Percentiles rank a stretch among this genome's conserved stretches.
These are phyloP conservation scores for Meandrusa payeni DNA, from an alignment of 2,888 invertebrate genomes.

Conservation along the genomic window DNA sequence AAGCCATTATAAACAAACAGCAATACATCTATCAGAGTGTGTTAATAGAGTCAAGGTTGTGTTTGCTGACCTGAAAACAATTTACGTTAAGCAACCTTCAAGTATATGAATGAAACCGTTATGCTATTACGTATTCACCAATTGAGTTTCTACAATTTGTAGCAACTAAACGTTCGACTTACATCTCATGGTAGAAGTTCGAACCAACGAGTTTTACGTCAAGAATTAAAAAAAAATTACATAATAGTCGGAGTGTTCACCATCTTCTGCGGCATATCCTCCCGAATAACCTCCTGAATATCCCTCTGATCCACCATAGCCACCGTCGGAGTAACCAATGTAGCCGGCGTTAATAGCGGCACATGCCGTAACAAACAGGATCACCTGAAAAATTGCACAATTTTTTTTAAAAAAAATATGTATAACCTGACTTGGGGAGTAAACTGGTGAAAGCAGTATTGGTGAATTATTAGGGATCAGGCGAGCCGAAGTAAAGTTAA, in stretches of 20 bases:
- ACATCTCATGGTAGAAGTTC: no score
- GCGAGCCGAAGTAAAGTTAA: no score
- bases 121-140: no score
- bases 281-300: constrained; percentile 34
- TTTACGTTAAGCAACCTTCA: constrained; percentile 3
- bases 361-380: constrained; percentile 49
- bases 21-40: constrained; percentile 1
- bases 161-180: no score
- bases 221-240: constrained; percentile 47
- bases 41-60: constrained; percentile 10
- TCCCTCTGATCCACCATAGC: constrained; percentile 27
- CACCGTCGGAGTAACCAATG: constrained; percentile 44
- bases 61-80: constrained; percentile 7
- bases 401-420: not conserved
- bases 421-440: no score
- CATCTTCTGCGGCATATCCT: constrained; percentile 34
- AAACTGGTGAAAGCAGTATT: no score
- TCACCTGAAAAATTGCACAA: constrained; percentile 44
- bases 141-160: no score
- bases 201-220: no score
- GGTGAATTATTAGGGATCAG: no score
- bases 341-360: constrained; percentile 54
- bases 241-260: constrained; percentile 60
- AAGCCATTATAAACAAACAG: not conserved
- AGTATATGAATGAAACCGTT: constrained; percentile 7